A percentile compares a stretch with the other conserved stretches of the same genome.
Conservation (phyloP, 1,140 invertebrate species). For the Leptopilina boulardi region DNA sequence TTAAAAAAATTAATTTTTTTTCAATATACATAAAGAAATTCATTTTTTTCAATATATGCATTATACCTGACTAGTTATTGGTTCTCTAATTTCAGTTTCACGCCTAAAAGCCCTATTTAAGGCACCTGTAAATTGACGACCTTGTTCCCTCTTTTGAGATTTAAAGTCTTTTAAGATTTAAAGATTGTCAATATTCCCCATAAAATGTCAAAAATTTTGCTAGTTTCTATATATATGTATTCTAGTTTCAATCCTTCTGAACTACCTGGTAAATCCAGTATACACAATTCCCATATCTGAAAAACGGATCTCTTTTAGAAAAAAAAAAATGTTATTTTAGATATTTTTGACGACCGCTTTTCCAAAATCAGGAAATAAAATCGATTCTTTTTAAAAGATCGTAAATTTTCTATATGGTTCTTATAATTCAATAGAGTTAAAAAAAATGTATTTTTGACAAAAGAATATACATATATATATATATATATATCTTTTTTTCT, state of each 20-base stretch:
- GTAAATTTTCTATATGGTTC: background rate
- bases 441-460: background rate
- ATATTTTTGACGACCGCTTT: background rate
- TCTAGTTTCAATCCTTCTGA: background rate
- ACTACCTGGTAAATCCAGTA: background rate
- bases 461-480: no score
- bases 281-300: background rate
- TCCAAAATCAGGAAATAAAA: background rate
- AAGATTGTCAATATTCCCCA: background rate
- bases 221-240: background rate
- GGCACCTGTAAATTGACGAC: background rate
- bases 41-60: no score
- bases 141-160: background rate
- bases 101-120: background rate
- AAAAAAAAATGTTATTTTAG: background rate
- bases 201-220: background rate
- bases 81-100: background rate
- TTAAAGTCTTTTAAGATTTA: background rate
- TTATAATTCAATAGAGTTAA: background rate
- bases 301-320: background rate
- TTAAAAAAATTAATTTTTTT: no score
- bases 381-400: constrained; percentile 8
- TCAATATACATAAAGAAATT: no score
- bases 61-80: no score
- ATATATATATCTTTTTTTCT: background rate